Conservation (phyloP, 2,888 invertebrate genomes). For the Pyrochroa serraticornis region DNA sequence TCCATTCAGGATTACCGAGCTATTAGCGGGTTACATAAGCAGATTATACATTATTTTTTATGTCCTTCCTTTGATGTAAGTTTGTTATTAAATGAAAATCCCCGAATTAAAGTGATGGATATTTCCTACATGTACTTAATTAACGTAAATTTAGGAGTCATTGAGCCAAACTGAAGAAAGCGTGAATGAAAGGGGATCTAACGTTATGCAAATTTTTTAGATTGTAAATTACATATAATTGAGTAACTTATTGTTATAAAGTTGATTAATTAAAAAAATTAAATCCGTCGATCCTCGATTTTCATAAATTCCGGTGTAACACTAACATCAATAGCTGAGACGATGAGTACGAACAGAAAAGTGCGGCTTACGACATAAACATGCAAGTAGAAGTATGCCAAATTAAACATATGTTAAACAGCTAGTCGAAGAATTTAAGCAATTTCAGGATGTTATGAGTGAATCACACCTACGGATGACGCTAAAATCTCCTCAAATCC, state of each 20-base stretch:
- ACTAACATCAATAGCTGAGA: conserved; percentile 21
- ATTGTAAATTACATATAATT: conserved; percentile 14
- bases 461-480: conserved; percentile 29
- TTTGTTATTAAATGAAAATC: conserved; percentile 24
- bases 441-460: conserved; percentile 36
- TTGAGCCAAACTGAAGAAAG: conserved; percentile 24
- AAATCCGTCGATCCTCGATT: conserved; percentile 7
- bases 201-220: conserved; percentile 16
- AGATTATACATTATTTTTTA: conserved; percentile 13
- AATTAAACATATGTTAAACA: conserved; percentile 37
- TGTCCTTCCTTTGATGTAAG: conserved; percentile 14
- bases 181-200: conserved; percentile 25
- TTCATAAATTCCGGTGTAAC: conserved; percentile 14
- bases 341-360: conserved; percentile 4
- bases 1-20: background rate
- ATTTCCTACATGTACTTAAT: conserved; percentile 25
- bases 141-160: conserved; percentile 22
- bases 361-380: conserved; percentile 7
- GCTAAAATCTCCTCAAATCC: conserved; percentile 12
- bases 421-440: conserved; percentile 33
- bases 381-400: conserved; percentile 35
- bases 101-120: conserved; percentile 27
- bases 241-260: conserved; percentile 9
- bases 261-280: conserved; percentile 22
- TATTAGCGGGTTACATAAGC: conserved; percentile 14